Evolutionary conservation across 2,113 vertebrate genomes (phyloP).

Genomic region (Peromyscus polionotus): DNA sequence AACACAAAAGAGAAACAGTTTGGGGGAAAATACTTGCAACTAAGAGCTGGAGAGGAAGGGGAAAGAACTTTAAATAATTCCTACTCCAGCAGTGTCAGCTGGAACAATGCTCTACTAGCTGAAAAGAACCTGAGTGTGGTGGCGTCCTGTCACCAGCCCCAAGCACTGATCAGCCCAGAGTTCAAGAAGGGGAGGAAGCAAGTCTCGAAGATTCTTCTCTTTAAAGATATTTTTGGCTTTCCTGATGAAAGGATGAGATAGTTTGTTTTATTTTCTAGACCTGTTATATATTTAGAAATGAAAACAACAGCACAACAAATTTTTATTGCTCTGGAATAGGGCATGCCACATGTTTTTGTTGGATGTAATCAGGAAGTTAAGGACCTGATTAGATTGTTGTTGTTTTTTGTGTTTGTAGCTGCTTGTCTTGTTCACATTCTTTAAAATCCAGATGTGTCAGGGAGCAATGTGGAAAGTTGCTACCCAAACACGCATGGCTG

Average conservation of each 20-base stretch:
- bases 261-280: neutral
- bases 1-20: conserved; percentile 68
- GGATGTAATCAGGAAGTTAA: conserved; percentile 38
- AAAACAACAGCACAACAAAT: conserved; percentile 40
- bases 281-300: conserved; percentile 71
- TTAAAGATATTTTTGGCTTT: conserved; percentile 56
- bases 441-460: conserved; percentile 57
- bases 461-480: conserved; percentile 11
- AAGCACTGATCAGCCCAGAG: neutral
- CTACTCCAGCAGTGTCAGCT: neutral
- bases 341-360: conserved; percentile 38
- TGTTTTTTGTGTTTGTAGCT: conserved; percentile 42
- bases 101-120: conserved; percentile 21
- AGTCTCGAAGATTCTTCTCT: conserved; percentile 38
- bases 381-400: conserved; percentile 44
- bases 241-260: conserved; percentile 1
- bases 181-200: conserved; percentile 1
- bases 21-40: conserved; percentile 25
- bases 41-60: conserved; percentile 50
- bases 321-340: conserved; percentile 44
- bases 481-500: neutral
- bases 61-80: conserved; percentile 44
- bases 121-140: neutral
- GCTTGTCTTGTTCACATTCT: conserved; percentile 15
- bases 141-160: neutral